Conservation (phyloP, 2,797 vertebrate genomes). For the Lophius americanus region DNA sequence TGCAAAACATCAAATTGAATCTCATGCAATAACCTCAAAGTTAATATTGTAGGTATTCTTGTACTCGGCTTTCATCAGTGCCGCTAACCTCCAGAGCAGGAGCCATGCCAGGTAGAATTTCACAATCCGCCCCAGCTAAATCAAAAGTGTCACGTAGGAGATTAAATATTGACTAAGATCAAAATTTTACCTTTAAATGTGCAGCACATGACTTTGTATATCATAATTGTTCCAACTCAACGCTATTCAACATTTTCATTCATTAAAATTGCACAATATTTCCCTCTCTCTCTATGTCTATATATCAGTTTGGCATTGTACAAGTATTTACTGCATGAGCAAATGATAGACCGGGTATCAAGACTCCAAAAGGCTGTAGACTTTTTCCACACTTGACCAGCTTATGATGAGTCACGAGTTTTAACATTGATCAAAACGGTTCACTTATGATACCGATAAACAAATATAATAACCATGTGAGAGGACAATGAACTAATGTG, state of each 20-base stretch:
- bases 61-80: slow-evolving; percentile 6
- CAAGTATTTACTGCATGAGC: slow-evolving; percentile 1
- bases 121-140: slow-evolving; percentile 34
- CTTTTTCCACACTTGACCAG: slow-evolving; percentile 29
- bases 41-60: slow-evolving; percentile 1
- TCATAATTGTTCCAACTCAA: slow-evolving; percentile 1
- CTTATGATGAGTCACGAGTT: slow-evolving; percentile 23
- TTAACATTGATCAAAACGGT: not conserved
- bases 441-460: not conserved
- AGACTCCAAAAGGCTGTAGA: slow-evolving; percentile 26
- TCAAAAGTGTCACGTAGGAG: slow-evolving; percentile 36
- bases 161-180: slow-evolving; percentile 73
- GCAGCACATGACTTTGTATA: slow-evolving; percentile 20
- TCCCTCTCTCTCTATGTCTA: slow-evolving; percentile 2
- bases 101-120: slow-evolving; percentile 39
- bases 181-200: slow-evolving; percentile 41
- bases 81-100: slow-evolving; percentile 15
- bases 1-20: too few relatives aligned
- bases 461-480: not conserved
- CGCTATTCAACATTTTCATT: not conserved
- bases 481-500: not conserved
- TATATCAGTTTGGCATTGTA: slow-evolving; percentile 10
- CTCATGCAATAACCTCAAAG: not conserved
- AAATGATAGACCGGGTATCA: slow-evolving; percentile 14
- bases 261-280: not conserved